phyloP scores from a whole-genome alignment of 64 coral and sea anemone genomes.

The Porites lutea region DNA sequence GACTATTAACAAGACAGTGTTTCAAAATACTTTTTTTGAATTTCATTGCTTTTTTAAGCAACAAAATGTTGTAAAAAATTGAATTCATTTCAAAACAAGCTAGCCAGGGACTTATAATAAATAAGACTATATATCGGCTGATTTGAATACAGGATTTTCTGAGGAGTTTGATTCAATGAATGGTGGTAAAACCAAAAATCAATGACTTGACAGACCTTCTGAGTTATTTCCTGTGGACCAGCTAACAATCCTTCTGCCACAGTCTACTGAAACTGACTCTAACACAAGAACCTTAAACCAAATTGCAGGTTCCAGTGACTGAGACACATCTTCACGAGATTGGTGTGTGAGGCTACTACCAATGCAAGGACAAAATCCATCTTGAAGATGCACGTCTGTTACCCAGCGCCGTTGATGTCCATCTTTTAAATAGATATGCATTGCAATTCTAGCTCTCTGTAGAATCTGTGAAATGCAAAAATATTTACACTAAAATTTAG shows the following conservation, averaged over 20 bases:
- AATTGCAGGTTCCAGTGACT: slow-evolving; percentile 81
- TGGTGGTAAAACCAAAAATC: too few species aligned
- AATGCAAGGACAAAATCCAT: slow-evolving; percentile 83
- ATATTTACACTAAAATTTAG: too few species aligned
- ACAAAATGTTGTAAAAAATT: too few species aligned
- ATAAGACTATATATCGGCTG: not conserved
- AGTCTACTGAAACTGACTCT: slow-evolving; percentile 90
- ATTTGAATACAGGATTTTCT: not conserved
- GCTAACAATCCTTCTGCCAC: slow-evolving; percentile 68
- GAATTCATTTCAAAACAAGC: too few species aligned
- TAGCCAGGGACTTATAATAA: too few species aligned
- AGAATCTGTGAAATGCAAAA: not conserved
- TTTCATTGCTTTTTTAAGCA: too few species aligned
- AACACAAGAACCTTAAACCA: slow-evolving; percentile 92
- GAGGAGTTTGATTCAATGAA: too few species aligned
- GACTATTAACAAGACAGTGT: too few species aligned
- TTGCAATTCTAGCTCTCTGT: slow-evolving; percentile 4
- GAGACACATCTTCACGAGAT: slow-evolving; percentile 12
- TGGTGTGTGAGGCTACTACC: slow-evolving; percentile 27
- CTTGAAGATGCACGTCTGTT: slow-evolving; percentile 75
- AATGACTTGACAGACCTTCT: slow-evolving; percentile 6
- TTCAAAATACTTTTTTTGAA: too few species aligned
- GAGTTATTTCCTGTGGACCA: slow-evolving; percentile 72
- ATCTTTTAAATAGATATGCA: slow-evolving; percentile 91
- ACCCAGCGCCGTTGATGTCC: slow-evolving; percentile 81